Base-by-base conservation (phyloP, 2,888 invertebrate genomes). In the Matsumyia berberina region DNA sequence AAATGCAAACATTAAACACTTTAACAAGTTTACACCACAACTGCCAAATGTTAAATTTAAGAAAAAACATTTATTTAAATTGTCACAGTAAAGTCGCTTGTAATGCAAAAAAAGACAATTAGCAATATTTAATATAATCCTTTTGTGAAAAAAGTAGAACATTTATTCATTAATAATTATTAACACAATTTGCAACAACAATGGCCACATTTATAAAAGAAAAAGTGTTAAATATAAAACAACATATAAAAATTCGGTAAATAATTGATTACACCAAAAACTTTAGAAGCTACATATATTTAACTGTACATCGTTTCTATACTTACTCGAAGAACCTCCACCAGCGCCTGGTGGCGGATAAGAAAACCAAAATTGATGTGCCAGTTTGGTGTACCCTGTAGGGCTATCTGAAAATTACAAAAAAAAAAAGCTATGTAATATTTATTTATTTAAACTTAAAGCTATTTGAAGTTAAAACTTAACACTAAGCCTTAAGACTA, bases 331-430 rank as follows among this genome's bases (percentile, higher is more conserved):
- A 90, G 93, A 93, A 89, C 93, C 93, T 89, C 94, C 93, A 91
- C 94, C 94, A 93, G 95, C 95, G 93, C 95, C 95, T 89, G 95
- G 95, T 90, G 96, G 95, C 93, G 96, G 95, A 93, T 95, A 96
- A 86, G 95, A 95, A 91, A 96, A 95, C 96, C 96, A 96, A 93
- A 96, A 96, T 93, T 96, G 96, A 92, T 96, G 96, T 93, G 96
- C 96, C 96, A 96, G 95, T 93, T 95, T 95, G 94, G 91, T 89
- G 86, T 90, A 90, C 91, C 91, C 91, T 89, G 87, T 86, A 87
- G 91, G 91, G 91, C 90, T 91, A 88, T 88, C 91, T 91, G 89
- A 62, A 88, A 88, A 73, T 39, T 15, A 62, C 8, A 19, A 57
- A n/a, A 33, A 62, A 37, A 33, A 67, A 17, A 19, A 17, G 37